phyloP scores from a whole-genome alignment of 1,140 invertebrate species.

The Heliconius melpomene region DNA sequence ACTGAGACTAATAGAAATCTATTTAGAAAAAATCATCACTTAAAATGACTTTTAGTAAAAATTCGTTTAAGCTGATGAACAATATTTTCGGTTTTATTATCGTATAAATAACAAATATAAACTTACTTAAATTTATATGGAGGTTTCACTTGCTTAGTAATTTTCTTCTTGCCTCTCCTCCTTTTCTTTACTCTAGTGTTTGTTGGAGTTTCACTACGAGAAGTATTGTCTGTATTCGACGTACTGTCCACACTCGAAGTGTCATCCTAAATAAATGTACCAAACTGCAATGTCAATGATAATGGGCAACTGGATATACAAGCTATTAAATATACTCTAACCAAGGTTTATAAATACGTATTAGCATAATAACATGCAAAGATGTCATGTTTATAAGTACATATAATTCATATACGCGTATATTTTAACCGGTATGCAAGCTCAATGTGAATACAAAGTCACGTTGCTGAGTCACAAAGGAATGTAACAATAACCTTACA shows the following conservation, averaged over 20 bases:
- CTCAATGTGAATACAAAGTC: conserved; percentile 50
- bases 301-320: background rate
- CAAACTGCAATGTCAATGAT: background rate
- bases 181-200: conserved; percentile 85
- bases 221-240: conserved; percentile 91
- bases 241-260: conserved; percentile 93
- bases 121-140: conserved; percentile 90
- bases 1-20: too few relatives aligned
- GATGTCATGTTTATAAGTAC: background rate
- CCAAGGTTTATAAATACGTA: background rate
- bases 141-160: conserved; percentile 85
- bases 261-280: conserved; percentile 82
- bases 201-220: conserved; percentile 93
- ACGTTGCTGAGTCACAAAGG: conserved; percentile 41
- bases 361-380: background rate
- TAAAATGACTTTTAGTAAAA: too few relatives aligned
- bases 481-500: conserved; percentile 40
- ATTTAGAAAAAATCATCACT: too few relatives aligned
- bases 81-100: background rate
- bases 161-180: conserved; percentile 84
- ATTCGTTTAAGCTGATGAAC: too few relatives aligned
- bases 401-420: conserved; percentile 11
- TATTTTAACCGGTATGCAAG: conserved; percentile 19
- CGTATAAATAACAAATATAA: background rate
- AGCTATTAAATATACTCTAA: background rate